Evolutionary conservation across 2,797 vertebrate species (phyloP).

Genomic region (Oreochromis mossambicus): DNA sequence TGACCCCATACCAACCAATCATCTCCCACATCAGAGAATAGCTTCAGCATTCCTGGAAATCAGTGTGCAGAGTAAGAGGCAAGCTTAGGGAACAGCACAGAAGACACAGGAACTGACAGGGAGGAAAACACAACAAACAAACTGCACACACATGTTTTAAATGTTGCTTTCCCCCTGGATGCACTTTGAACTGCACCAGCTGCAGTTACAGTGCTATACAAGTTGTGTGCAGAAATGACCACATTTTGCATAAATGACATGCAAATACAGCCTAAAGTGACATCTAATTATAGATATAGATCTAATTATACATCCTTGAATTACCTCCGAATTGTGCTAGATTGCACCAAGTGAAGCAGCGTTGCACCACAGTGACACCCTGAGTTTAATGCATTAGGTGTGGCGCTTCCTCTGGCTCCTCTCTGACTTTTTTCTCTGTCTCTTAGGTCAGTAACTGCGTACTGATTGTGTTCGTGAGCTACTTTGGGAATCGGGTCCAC

Average conservation of each 20-base stretch:
- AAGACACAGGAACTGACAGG: neutral
- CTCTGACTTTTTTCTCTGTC: neutral
- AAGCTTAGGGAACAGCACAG: neutral
- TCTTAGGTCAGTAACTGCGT: slow-evolving; percentile 87
- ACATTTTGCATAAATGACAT: neutral
- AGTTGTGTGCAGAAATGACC: neutral
- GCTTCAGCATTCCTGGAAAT: neutral
- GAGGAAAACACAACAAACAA: neutral
- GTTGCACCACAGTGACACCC: neutral
- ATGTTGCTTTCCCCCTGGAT: rapidly evolving
- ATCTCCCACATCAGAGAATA: neutral
- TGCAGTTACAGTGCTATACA: neutral
- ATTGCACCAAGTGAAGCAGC: neutral
- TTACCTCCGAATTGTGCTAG: neutral
- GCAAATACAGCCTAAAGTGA: neutral
- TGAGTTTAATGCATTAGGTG: neutral
- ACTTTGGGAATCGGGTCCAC: slow-evolving; percentile 90
- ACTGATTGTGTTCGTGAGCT: slow-evolving; percentile 95
- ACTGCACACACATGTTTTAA: neutral
- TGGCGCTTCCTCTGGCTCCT: neutral
- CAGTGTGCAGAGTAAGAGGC: neutral
- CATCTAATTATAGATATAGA: neutral
- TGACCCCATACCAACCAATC: neutral
- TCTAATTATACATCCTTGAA: neutral
- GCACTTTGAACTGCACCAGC: neutral